These are phyloP conservation scores for Charaxes varanes DNA, from an alignment of 1,140 invertebrate genomes.

Conservation along the genomic window DNA sequence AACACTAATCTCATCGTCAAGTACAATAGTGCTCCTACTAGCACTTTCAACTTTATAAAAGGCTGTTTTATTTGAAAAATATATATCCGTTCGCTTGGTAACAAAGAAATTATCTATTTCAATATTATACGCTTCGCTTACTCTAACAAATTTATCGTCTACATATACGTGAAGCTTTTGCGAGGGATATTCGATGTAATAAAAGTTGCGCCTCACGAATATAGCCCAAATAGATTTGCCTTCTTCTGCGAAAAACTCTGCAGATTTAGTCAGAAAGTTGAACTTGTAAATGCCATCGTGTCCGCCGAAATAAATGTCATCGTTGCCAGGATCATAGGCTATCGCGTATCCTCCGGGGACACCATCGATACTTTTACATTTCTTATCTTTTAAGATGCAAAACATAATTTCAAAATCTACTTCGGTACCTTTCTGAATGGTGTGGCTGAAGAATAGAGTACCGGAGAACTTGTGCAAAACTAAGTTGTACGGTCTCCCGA, in stretches of 20 bases:
- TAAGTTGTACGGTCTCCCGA: constrained; percentile 44
- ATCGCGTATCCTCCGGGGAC: constrained; percentile 51
- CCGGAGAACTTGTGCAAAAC: constrained; percentile 47
- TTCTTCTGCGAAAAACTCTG: constrained; percentile 50
- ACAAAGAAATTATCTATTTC: constrained; percentile 53
- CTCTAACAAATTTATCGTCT: constrained; percentile 42
- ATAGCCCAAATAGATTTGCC: constrained; percentile 55
- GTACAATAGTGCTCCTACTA: constrained; percentile 22
- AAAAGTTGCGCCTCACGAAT: constrained; percentile 49
- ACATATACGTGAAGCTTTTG: constrained; percentile 49
- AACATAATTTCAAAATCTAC: constrained; percentile 47
- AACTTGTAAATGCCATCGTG: constrained; percentile 60
- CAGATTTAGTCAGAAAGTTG: constrained; percentile 43
- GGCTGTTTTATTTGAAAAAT: constrained; percentile 53
- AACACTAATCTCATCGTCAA: constrained; percentile 36
- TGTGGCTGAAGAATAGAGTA: constrained; percentile 51
- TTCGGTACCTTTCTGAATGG: constrained; percentile 29
- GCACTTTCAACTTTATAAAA: constrained; percentile 44
- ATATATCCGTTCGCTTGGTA: constrained; percentile 40
- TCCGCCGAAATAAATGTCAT: constrained; percentile 55
- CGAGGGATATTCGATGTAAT: constrained; percentile 55
- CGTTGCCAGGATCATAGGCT: constrained; percentile 47
- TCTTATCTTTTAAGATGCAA: constrained; percentile 33
- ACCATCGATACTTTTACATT: constrained; percentile 24
- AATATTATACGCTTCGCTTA: constrained; percentile 42